These are phyloP conservation scores for Nebria ingens DNA, from an alignment of 1,140 invertebrate species.

Conservation along the genomic window DNA sequence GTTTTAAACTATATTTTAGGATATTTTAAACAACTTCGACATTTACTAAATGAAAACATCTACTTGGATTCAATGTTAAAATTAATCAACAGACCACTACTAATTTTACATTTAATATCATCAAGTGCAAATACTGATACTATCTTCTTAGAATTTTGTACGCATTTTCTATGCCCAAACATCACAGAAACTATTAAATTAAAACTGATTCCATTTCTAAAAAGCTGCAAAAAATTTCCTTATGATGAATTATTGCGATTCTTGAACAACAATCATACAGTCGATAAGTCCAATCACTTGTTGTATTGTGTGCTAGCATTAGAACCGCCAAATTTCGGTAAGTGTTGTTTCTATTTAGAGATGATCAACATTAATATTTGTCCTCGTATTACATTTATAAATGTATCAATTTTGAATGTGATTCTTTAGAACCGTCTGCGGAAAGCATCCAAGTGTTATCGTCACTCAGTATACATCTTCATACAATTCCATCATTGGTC, in stretches of 20 bases:
- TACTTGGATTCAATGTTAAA: slow-evolving; percentile 58
- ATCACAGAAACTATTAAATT: slow-evolving; percentile 36
- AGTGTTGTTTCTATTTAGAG: slow-evolving; percentile 25
- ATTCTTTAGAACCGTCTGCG: slow-evolving; percentile 26
- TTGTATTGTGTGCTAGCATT: slow-evolving; percentile 54
- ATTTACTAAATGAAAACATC: slow-evolving; percentile 47
- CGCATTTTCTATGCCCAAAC: slow-evolving; percentile 24
- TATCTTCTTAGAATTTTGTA: slow-evolving; percentile 32
- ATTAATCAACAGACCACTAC: slow-evolving; percentile 63
- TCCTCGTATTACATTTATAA: no score
- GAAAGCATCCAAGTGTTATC: slow-evolving; percentile 28
- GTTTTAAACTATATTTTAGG: slow-evolving; percentile 32
- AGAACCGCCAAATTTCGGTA: slow-evolving; percentile 53
- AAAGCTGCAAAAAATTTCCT: slow-evolving; percentile 36
- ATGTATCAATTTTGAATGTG: slow-evolving; percentile 6
- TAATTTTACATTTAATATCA: slow-evolving; percentile 30
- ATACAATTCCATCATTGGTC: slow-evolving; percentile 19
- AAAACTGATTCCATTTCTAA: slow-evolving; percentile 40
- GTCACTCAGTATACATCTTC: slow-evolving; percentile 23
- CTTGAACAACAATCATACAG: slow-evolving; percentile 32
- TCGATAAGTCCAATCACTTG: slow-evolving; percentile 34
- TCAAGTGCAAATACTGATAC: slow-evolving; percentile 21
- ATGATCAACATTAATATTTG: neutral
- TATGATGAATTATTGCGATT: slow-evolving; percentile 38
- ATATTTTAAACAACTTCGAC: slow-evolving; percentile 64